Conservation (phyloP, 2,113 vertebrate genomes). For the Haemorhous mexicanus region DNA sequence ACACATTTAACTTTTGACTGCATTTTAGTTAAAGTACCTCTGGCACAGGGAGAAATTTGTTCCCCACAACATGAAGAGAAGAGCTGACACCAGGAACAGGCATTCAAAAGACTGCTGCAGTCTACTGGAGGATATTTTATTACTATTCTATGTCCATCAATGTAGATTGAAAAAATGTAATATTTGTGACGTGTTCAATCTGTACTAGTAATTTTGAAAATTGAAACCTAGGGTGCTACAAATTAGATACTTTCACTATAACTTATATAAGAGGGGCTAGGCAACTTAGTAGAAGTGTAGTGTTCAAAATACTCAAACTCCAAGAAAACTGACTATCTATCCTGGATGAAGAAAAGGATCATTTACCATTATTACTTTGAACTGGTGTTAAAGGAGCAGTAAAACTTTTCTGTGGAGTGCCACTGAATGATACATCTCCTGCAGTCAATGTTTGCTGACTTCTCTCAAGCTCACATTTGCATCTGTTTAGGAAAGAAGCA, state of each 20-base stretch:
- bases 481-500: constrained; percentile 69
- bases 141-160: neutral
- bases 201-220: neutral
- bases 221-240: neutral
- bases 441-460: constrained; percentile 66
- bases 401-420: constrained; percentile 79
- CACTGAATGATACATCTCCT: constrained; percentile 71
- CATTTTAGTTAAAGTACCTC: neutral
- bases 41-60: neutral
- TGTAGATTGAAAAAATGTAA: neutral
- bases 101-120: neutral
- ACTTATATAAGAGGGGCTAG: neutral
- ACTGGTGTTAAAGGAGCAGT: constrained; percentile 66
- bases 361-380: constrained; percentile 77
- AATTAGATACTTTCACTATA: neutral
- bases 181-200: neutral
- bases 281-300: neutral
- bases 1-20: neutral
- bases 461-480: constrained; percentile 85
- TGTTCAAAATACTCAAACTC: neutral
- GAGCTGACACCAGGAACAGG: neutral
- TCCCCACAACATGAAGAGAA: neutral
- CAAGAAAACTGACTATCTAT: neutral
- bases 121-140: neutral
- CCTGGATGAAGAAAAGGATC: neutral